These are phyloP conservation scores for Gallinago paraguaiae DNA, from an alignment of 2,113 vertebrate species.

Conservation along the genomic window DNA sequence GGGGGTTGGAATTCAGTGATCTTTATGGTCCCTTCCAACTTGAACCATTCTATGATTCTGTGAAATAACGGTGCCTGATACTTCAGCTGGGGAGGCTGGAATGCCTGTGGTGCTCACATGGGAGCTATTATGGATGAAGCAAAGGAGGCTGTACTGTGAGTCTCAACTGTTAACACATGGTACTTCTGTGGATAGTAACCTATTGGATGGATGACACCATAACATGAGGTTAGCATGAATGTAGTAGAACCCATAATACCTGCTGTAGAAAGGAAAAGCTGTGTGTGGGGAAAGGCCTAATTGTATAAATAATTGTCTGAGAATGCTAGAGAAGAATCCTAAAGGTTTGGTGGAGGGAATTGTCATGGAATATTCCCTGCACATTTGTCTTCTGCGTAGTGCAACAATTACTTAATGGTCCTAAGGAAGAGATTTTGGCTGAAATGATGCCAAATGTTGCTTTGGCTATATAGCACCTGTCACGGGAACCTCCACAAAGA, in stretches of 20 bases:
- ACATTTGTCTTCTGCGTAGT: neutral
- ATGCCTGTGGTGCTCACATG: neutral
- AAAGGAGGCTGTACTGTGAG: neutral
- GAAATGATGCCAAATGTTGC: neutral
- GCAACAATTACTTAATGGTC: neutral
- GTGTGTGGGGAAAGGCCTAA: neutral
- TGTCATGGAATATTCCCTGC: neutral
- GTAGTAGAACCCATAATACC: neutral
- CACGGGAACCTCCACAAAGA: neutral
- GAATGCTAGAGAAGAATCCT: neutral
- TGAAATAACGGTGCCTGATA: neutral
- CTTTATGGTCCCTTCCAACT: neutral
- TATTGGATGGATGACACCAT: neutral
- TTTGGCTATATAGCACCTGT: neutral
- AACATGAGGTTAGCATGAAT: neutral
- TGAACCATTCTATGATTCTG: neutral
- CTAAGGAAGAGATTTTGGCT: neutral
- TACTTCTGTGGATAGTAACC: neutral
- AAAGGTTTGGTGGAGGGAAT: neutral
- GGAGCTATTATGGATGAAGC: neutral
- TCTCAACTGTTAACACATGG: neutral
- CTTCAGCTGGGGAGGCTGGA: neutral
- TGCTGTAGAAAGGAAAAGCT: neutral
- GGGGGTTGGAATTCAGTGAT: neutral
- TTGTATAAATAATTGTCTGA: neutral